These are phyloP conservation scores for Blastomussa wellsi DNA, from an alignment of 92 coral and sea anemone species.

Conservation along the genomic window DNA sequence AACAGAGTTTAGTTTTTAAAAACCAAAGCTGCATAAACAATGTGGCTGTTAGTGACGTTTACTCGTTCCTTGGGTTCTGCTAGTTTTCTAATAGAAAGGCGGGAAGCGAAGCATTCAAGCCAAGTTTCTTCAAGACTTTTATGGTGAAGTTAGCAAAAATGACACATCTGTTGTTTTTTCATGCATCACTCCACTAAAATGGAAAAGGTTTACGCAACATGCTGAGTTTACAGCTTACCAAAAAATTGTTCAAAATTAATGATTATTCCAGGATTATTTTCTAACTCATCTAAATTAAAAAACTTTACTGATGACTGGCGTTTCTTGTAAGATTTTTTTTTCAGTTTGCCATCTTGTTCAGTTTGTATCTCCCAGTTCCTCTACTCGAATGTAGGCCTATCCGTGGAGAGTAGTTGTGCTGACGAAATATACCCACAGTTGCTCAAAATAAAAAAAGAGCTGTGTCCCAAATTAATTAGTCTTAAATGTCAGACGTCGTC, in stretches of 20 bases:
- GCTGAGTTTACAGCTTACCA: neutral
- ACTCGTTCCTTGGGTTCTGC: conserved; percentile 1
- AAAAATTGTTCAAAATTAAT: conserved; percentile 36
- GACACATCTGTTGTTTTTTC: conserved; percentile 22
- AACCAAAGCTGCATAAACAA: neutral
- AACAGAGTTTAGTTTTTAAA: conserved; percentile 23
- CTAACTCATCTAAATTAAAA: conserved; percentile 73
- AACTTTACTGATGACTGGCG: conserved; percentile 36
- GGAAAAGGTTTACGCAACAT: neutral
- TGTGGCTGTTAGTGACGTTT: conserved; percentile 4
- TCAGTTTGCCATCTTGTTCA: neutral
- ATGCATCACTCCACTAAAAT: neutral
- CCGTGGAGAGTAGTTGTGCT: too few species aligned
- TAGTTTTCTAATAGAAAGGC: conserved; percentile 20
- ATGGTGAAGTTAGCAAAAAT: neutral
- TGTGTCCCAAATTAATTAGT: too few species aligned
- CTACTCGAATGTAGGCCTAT: neutral
- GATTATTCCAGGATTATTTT: conserved; percentile 64
- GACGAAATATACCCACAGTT: too few species aligned
- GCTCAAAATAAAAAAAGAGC: too few species aligned
- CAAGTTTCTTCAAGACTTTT: conserved; percentile 1
- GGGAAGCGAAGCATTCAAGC: neutral
- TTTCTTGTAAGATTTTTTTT: neutral
- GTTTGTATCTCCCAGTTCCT: neutral
- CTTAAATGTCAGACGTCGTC: too few species aligned